Conservation (phyloP, 2,113 vertebrate species). For the Lontra canadensis region DNA sequence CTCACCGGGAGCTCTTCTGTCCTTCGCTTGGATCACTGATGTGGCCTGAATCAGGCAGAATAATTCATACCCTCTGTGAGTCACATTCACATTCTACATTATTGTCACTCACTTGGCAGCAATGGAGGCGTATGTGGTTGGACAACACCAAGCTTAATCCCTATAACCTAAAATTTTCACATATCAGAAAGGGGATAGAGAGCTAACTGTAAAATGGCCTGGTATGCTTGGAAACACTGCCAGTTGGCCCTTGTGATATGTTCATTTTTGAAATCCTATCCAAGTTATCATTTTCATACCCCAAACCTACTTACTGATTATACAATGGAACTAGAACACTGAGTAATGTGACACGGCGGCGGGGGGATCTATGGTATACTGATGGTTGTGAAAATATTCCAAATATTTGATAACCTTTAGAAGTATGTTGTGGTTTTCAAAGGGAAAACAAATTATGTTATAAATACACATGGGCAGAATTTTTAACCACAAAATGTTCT, state of each 20-base stretch:
- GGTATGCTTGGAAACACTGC: not conserved
- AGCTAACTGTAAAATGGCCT: not conserved
- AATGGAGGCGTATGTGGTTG: not conserved
- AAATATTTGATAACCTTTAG: slow-evolving; percentile 27
- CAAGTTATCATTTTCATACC: not conserved
- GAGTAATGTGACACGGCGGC: not conserved
- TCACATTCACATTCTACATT: not conserved
- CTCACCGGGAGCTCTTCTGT: not conserved
- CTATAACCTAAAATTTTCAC: not conserved
- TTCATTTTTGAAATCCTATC: slow-evolving; percentile 11
- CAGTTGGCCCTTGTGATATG: not conserved
- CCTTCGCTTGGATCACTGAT: not conserved
- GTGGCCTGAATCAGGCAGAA: not conserved
- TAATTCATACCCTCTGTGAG: not conserved
- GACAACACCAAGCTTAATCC: not conserved
- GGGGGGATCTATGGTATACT: not conserved
- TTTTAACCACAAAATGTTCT: slow-evolving; percentile 24
- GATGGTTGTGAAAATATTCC: not conserved
- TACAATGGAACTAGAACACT: not conserved
- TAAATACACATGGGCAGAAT: not conserved
- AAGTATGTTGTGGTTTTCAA: slow-evolving; percentile 39
- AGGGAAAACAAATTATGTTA: slow-evolving; percentile 4
- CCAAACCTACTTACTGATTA: not conserved
- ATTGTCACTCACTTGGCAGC: not conserved
- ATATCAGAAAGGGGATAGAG: not conserved